These are phyloP conservation scores for Tor tambroides DNA, from an alignment of 2,113 vertebrate genomes.

Conservation along the genomic window DNA sequence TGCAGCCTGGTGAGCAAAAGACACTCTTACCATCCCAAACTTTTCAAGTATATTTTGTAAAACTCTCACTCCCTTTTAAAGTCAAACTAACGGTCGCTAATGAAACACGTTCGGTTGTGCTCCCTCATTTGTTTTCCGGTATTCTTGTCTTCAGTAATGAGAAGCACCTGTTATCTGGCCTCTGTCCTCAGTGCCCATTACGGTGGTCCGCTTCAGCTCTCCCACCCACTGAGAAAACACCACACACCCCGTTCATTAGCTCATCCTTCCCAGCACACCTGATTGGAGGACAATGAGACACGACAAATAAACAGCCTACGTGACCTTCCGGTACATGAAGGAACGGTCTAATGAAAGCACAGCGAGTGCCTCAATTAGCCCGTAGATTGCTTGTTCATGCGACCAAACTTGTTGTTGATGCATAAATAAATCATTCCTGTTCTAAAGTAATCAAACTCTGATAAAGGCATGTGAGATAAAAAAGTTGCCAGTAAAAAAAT, in stretches of 20 bases:
- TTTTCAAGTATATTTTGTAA: neutral
- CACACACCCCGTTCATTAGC: slow-evolving; percentile 35
- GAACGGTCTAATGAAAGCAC: neutral
- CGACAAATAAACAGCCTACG: slow-evolving; percentile 24
- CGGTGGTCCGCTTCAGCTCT: slow-evolving; percentile 1
- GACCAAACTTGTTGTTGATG: neutral
- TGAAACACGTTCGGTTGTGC: neutral
- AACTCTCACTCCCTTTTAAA: neutral
- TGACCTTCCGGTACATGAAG: slow-evolving; percentile 15
- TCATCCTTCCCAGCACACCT: slow-evolving; percentile 21
- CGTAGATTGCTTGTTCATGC: slow-evolving; percentile 42
- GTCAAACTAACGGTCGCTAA: neutral
- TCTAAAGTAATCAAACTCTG: neutral
- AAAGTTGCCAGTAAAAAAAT: neutral
- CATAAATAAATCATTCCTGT: slow-evolving; percentile 16
- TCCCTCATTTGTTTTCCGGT: slow-evolving; percentile 18
- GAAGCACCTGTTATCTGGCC: slow-evolving; percentile 50
- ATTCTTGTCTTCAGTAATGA: slow-evolving; percentile 39
- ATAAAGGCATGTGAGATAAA: neutral
- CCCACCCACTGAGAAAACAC: slow-evolving; percentile 14
- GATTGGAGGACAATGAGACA: slow-evolving; percentile 23
- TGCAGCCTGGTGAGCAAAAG: neutral
- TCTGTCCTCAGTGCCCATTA: slow-evolving; percentile 51
- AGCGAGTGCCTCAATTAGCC: neutral
- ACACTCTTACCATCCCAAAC: neutral